Evolutionary conservation across 1,140 invertebrate genomes (phyloP).

Genomic region (Oncopodura yosiiana): DNA sequence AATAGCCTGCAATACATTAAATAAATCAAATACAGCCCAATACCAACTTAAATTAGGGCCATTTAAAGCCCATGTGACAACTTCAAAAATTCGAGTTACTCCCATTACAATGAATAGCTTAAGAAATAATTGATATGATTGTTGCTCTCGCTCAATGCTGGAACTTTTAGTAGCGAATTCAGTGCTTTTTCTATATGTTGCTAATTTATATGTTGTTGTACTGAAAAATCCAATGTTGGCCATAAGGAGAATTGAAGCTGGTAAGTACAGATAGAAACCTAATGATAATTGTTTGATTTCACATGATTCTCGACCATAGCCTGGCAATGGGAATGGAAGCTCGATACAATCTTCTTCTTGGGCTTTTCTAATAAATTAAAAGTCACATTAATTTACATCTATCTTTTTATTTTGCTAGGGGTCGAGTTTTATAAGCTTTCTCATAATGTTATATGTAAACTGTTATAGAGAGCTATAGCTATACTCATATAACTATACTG

Average conservation of each 20-base stretch:
- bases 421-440: too few relatives aligned
- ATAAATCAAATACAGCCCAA: constrained; percentile 45
- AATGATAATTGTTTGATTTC: constrained; percentile 18
- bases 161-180: too few relatives aligned
- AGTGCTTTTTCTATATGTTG: constrained; percentile 3
- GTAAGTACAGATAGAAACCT: constrained; percentile 27
- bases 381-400: too few relatives aligned
- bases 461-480: too few relatives aligned
- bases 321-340: constrained; percentile 6
- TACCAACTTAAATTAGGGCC: constrained; percentile 28
- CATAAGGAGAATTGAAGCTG: constrained; percentile 8
- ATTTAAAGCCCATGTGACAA: constrained; percentile 47
- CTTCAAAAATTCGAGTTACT: constrained; percentile 60
- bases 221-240: constrained; percentile 23
- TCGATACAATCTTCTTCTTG: constrained; percentile 13
- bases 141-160: too few relatives aligned
- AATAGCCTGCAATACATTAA: constrained; percentile 76
- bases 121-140: constrained; percentile 45
- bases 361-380: too few relatives aligned
- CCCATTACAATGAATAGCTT: constrained; percentile 63
- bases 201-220: constrained; percentile 19
- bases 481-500: too few relatives aligned
- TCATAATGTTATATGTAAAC: too few relatives aligned
- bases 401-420: too few relatives aligned
- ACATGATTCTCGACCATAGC: constrained; percentile 22